Evolutionary conservation across 2,888 invertebrate species (phyloP).

Genomic region (Crocallis elinguaria): DNA sequence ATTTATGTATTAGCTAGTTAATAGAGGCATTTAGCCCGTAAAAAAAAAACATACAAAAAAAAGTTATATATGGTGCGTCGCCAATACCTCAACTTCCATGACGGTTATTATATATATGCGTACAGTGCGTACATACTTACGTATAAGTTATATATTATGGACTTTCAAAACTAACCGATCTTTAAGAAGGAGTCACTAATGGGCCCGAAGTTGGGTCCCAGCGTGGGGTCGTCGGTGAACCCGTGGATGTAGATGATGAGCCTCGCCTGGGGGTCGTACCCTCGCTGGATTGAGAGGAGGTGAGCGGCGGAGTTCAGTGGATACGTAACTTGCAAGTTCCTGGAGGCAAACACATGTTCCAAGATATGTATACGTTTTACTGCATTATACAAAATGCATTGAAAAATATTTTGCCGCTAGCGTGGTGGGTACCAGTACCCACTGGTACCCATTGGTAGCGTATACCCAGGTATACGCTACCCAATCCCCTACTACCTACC

Average conservation of each 20-base stretch:
- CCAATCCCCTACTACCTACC: too few relatives aligned
- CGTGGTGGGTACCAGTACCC: too few relatives aligned
- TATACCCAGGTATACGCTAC: too few relatives aligned
- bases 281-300: neutral
- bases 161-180: conserved; percentile 15
- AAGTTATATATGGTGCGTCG: too few relatives aligned
- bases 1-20: too few relatives aligned
- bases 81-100: too few relatives aligned
- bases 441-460: too few relatives aligned
- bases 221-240: conserved; percentile 43
- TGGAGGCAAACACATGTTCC: neutral
- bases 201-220: conserved; percentile 34
- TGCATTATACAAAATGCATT: too few relatives aligned
- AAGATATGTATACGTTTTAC: too few relatives aligned
- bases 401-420: neutral
- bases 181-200: conserved; percentile 35
- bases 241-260: conserved; percentile 45
- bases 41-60: too few relatives aligned
- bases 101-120: neutral
- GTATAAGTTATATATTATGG: neutral
- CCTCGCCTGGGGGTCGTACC: conserved; percentile 6
- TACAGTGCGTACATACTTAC: neutral
- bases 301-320: conserved; percentile 8
- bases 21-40: too few relatives aligned
- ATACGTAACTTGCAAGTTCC: conserved; percentile 5